Conservation (phyloP, 2,113 vertebrate genomes). For the Hydropotes inermis region DNA sequence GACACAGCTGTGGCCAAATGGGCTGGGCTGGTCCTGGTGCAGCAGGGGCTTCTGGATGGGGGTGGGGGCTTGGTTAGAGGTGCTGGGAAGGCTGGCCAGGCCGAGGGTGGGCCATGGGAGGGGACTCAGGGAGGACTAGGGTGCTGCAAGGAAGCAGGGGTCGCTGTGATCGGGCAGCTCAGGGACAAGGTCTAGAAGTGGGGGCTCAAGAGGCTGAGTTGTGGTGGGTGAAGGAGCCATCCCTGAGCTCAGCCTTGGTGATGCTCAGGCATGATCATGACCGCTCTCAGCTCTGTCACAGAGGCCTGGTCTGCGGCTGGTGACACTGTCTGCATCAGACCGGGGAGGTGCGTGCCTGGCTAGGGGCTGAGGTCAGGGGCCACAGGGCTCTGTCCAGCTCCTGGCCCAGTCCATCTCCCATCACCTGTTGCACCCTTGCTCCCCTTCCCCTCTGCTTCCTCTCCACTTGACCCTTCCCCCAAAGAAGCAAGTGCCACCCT, state of each 20-base stretch:
- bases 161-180: accelerated
- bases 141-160: not conserved
- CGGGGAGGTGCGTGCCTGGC: not conserved
- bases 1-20: not conserved
- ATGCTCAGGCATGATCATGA: accelerated
- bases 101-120: accelerated
- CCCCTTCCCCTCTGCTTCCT: not conserved
- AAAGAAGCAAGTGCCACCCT: not conserved
- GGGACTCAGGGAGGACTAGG: accelerated
- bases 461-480: not conserved
- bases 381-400: not conserved
- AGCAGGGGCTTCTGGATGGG: accelerated
- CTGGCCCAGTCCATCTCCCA: not conserved
- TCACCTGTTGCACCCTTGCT: not conserved
- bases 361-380: not conserved
- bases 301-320: not conserved
- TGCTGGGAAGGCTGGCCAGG: not conserved
- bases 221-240: not conserved
- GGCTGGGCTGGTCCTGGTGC: too few relatives aligned
- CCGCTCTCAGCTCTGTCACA: not conserved
- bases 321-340: not conserved
- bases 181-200: not conserved
- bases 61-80: accelerated
- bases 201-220: not conserved
- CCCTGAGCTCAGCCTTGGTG: accelerated